Percentiles rank a stretch among this genome's conserved stretches.
Conservation (phyloP, 2,797 vertebrate species). For the Hippocampus kuda region DNA sequence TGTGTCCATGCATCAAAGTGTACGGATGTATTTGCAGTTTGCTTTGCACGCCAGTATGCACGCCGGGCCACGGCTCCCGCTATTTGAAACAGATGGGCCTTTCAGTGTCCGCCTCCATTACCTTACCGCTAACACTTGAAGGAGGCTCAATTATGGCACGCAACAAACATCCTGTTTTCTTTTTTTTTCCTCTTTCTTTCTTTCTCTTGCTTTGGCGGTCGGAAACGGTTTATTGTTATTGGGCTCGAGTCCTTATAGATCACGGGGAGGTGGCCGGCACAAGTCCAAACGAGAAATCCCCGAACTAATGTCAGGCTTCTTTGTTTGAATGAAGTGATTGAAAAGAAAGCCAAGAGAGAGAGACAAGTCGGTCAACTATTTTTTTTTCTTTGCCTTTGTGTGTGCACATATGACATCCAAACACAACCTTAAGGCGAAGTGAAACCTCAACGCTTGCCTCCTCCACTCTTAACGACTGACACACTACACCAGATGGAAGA, state of each 20-base stretch:
- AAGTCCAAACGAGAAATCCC: constrained; percentile 57
- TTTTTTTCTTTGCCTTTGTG: constrained; percentile 1
- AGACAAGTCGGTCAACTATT: constrained; percentile 18
- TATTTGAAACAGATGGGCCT: constrained; percentile 63
- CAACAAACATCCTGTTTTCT: constrained; percentile 71
- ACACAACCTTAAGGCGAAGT: constrained; percentile 34
- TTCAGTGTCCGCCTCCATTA: constrained; percentile 54
- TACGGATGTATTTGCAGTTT: background rate
- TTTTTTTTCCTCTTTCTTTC: constrained; percentile 58
- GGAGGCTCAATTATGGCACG: constrained; percentile 69
- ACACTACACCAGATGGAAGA: constrained; percentile 37
- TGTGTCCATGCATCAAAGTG: background rate
- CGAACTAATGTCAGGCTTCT: constrained; percentile 64
- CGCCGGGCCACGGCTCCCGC: constrained; percentile 36
- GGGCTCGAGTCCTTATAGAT: constrained; percentile 48
- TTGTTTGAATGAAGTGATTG: constrained; percentile 56
- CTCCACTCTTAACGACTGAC: constrained; percentile 15
- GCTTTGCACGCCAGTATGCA: constrained; percentile 22
- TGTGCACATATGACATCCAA: constrained; percentile 29
- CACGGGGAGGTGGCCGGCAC: constrained; percentile 36
- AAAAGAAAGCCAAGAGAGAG: constrained; percentile 29
- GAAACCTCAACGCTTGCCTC: constrained; percentile 24
- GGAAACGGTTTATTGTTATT: constrained; percentile 67
- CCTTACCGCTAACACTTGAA: constrained; percentile 64
- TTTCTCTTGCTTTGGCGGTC: constrained; percentile 48